phyloP scores from a whole-genome alignment of 1,140 invertebrate genomes.

The Solenopsis fugax region DNA sequence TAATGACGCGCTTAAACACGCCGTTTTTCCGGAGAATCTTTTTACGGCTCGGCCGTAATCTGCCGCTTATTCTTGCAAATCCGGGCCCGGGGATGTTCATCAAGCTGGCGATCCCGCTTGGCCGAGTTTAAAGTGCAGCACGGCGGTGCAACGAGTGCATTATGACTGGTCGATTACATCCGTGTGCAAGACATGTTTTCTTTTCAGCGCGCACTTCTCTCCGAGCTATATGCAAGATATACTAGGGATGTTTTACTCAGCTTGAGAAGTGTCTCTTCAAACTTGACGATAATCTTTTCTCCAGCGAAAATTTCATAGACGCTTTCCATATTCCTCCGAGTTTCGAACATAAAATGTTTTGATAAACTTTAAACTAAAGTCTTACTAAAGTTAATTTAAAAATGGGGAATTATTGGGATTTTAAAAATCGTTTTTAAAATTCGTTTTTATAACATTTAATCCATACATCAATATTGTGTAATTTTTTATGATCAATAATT shows the following conservation, averaged over 20 bases:
- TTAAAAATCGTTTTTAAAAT: too few species aligned
- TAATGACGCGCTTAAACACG: constrained; percentile 60
- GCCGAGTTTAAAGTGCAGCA: constrained; percentile 15
- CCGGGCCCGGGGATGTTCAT: constrained; percentile 47
- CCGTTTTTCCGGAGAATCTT: constrained; percentile 53
- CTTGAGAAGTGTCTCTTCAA: constrained; percentile 31
- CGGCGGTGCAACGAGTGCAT: constrained; percentile 50
- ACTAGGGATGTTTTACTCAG: not conserved
- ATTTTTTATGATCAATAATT: constrained; percentile 15
- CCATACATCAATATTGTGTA: not conserved
- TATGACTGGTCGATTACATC: constrained; percentile 58
- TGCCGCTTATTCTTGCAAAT: constrained; percentile 62
- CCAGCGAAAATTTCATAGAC: not conserved
- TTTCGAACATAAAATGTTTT: not conserved
- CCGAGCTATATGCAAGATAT: constrained; percentile 20
- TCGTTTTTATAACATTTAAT: not conserved
- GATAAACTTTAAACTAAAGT: constrained; percentile 8
- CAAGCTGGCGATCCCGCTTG: constrained; percentile 47
- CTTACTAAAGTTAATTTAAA: not conserved
- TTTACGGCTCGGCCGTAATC: constrained; percentile 55
- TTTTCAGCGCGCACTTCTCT: constrained; percentile 21
- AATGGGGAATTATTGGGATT: not conserved
- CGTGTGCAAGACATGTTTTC: constrained; percentile 35
- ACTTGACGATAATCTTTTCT: constrained; percentile 37
- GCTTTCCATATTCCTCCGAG: not conserved